Evolutionary conservation across 2,888 invertebrate species (phyloP), one percentile per base, ranked within the genome.

Genomic region (Bombyx huttoni): DNA sequence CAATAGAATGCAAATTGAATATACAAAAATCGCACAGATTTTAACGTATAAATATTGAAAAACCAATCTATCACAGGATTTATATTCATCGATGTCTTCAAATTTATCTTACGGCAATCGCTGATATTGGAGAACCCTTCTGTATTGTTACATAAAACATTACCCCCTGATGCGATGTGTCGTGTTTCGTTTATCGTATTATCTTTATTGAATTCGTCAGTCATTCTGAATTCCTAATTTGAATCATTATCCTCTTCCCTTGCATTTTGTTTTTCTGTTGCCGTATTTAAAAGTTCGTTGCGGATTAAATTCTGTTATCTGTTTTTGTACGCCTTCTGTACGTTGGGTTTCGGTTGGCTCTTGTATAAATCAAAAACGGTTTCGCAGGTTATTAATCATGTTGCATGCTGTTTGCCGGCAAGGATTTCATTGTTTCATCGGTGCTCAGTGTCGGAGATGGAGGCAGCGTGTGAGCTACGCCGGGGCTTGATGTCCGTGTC

Each of bases 101-200:
- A 40, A 40, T 40, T 40, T 40, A 40, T 40, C 40, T 40, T 40
- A 40, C 40, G 40, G 7, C 40, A 40, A 40, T 40, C 40, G 40
- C 40, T 12, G 40, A 40, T 40, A 40, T 40, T 12, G 40, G 40
- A 40, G 40, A 40, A 40, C 58, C 57, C 61, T 62, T 63, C 64
- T 60, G 59, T 59, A 62, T 61, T 62, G 67, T 61, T 81, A 73
- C 80, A 85, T 84, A 77, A 86, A 78, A 84, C 84, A 82, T 84
- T 70, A 78, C 77, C 82, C 67, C 85, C 84, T 67, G 77, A 68
- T 60, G 82, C 57, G 78, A 70, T 67, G 69, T 72, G 75, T 75
- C 77, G 68, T 73, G 69, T 70, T 76, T 73, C 74, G 70, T 77
- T 81, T 79, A 79, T 80, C 79, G 70, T 70, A 75, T 82, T 77